A percentile compares a stretch with the other conserved stretches of the same genome.
Conservation (phyloP, 1,140 invertebrate genomes). For the Eueides isabella region DNA sequence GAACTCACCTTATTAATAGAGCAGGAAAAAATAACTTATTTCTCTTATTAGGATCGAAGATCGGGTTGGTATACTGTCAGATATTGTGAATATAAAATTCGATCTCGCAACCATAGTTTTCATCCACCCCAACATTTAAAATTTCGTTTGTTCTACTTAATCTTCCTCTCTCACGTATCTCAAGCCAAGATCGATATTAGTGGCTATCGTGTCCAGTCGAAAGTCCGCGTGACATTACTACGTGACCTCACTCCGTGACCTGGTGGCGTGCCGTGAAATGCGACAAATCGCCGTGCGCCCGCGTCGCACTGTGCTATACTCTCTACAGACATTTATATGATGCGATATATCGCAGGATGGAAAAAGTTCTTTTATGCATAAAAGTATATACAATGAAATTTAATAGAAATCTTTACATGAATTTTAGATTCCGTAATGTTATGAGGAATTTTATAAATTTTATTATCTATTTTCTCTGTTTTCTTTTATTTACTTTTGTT, state of each 20-base stretch:
- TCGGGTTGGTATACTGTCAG: not conserved
- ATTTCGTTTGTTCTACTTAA: not conserved
- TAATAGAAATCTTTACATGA: no score
- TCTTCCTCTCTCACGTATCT: slow-evolving; percentile 18
- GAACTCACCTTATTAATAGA: not conserved
- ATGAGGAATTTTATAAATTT: no score
- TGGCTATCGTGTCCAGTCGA: slow-evolving; percentile 53
- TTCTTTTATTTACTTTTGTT: not conserved
- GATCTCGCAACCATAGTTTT: not conserved
- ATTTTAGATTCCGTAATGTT: no score
- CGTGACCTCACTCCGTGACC: slow-evolving; percentile 74
- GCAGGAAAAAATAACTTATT: not conserved
- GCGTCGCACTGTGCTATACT: slow-evolving; percentile 61
- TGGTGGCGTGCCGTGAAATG: slow-evolving; percentile 68
- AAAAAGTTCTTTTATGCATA: no score
- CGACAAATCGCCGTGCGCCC: slow-evolving; percentile 78
- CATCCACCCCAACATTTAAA: not conserved
- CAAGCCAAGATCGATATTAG: slow-evolving; percentile 13
- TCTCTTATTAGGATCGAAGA: not conserved
- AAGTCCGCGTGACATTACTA: slow-evolving; percentile 71
- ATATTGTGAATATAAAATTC: not conserved
- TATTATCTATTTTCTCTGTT: no score
- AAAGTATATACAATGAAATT: no score
- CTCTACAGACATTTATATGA: slow-evolving; percentile 42
- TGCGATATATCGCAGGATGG: slow-evolving; percentile 41